Conservation (phyloP, 2,797 vertebrate genomes). For the Sebastes steindachneri region DNA sequence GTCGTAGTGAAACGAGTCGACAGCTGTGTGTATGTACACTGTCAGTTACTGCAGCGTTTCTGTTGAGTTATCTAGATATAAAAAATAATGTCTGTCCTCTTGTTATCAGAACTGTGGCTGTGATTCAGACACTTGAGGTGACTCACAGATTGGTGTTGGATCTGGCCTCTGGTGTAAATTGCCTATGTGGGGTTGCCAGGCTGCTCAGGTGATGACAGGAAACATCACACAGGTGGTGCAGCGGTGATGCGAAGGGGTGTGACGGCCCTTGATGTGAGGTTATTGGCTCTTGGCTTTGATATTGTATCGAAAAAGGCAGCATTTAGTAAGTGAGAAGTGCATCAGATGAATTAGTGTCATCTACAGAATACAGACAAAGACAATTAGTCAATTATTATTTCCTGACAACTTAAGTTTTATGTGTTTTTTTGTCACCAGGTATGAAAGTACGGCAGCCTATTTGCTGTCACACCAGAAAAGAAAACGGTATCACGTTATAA, state of each 20-base stretch:
- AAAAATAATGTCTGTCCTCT: neutral
- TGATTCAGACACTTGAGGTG: constrained; percentile 6
- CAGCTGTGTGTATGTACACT: constrained; percentile 11
- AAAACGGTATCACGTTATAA: too few species aligned
- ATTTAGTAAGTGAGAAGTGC: neutral
- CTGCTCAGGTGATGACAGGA: constrained; percentile 35
- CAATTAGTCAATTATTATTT: neutral
- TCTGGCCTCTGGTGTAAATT: constrained; percentile 4
- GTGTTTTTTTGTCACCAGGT: neutral
- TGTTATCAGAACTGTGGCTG: neutral
- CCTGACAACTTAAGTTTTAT: neutral
- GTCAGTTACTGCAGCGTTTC: neutral
- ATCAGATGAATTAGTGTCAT: neutral
- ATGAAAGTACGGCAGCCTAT: neutral
- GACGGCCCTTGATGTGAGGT: neutral
- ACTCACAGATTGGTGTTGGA: neutral
- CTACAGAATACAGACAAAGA: neutral
- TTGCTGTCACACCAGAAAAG: too few species aligned
- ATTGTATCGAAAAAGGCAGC: neutral
- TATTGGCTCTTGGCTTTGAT: constrained; percentile 10
- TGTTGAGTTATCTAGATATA: neutral
- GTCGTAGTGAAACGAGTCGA: neutral
- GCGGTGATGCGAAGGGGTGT: neutral
- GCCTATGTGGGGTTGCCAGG: neutral
- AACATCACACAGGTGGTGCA: neutral